Conservation (phyloP, 2,797 vertebrate genomes). For the Zalophus californianus region DNA sequence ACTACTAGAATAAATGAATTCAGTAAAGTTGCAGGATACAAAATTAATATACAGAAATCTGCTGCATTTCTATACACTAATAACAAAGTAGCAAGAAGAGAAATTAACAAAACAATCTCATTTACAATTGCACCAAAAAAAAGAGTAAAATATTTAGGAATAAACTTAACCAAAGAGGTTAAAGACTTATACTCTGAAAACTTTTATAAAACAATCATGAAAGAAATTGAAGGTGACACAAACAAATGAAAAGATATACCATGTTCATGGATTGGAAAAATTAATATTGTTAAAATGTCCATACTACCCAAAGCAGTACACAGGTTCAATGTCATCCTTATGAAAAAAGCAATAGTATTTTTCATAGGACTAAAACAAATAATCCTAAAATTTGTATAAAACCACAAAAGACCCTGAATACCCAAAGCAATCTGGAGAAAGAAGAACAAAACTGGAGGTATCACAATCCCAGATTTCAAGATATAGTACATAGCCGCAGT, state of each 20-base stretch:
- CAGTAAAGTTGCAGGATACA: background rate
- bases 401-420: background rate
- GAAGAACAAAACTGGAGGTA: background rate
- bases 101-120: background rate
- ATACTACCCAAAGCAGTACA: background rate
- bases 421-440: background rate
- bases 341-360: background rate
- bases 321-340: background rate
- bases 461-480: background rate
- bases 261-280: background rate
- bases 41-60: background rate
- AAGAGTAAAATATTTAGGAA: background rate
- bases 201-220: background rate
- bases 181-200: background rate
- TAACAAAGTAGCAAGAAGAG: background rate
- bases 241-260: background rate
- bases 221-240: background rate
- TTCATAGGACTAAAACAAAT: background rate
- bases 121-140: background rate
- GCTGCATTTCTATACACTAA: background rate
- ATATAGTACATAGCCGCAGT: background rate
- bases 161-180: background rate
- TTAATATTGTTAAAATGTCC: background rate
- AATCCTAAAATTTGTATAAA: background rate
- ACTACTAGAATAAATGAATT: background rate